Evolutionary conservation across 1,140 invertebrate species (phyloP).

Genomic region (Thaumetopoea pityocampa): DNA sequence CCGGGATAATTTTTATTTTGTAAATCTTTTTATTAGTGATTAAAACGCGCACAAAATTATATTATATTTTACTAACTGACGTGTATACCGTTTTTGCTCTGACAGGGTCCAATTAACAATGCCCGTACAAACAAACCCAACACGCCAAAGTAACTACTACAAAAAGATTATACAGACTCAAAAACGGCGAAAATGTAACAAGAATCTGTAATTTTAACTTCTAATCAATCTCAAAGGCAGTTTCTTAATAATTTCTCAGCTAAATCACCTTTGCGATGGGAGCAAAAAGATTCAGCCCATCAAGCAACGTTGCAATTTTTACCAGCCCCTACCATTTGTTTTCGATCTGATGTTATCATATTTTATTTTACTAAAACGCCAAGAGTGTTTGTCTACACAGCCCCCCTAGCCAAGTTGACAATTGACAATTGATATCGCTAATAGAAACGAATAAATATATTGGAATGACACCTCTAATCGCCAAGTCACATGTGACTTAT

Average conservation of each 20-base stretch:
- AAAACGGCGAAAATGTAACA: conserved; percentile 22
- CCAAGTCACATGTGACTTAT: too few species aligned
- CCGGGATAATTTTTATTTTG: too few species aligned
- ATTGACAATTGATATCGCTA: too few species aligned
- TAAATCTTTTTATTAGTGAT: too few species aligned
- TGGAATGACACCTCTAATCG: too few species aligned
- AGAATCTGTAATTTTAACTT: conserved; percentile 32
- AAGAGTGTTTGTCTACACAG: too few species aligned
- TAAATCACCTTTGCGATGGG: conserved; percentile 53
- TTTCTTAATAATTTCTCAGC: conserved; percentile 59
- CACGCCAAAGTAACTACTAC: not conserved
- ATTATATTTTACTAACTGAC: too few species aligned
- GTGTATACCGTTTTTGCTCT: too few species aligned
- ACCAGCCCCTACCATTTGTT: conserved; percentile 32
- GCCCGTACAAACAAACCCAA: conserved; percentile 12
- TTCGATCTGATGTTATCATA: not conserved
- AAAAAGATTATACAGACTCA: conserved; percentile 8
- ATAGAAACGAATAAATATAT: too few species aligned
- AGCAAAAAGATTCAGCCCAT: conserved; percentile 60
- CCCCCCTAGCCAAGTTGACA: too few species aligned
- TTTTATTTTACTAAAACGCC: too few species aligned
- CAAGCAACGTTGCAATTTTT: conserved; percentile 66
- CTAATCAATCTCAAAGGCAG: conserved; percentile 53
- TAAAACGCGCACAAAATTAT: too few species aligned
- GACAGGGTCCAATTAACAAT: conserved; percentile 17